Conservation (phyloP, 2,797 vertebrate species). For the Garrulus glandarius region DNA sequence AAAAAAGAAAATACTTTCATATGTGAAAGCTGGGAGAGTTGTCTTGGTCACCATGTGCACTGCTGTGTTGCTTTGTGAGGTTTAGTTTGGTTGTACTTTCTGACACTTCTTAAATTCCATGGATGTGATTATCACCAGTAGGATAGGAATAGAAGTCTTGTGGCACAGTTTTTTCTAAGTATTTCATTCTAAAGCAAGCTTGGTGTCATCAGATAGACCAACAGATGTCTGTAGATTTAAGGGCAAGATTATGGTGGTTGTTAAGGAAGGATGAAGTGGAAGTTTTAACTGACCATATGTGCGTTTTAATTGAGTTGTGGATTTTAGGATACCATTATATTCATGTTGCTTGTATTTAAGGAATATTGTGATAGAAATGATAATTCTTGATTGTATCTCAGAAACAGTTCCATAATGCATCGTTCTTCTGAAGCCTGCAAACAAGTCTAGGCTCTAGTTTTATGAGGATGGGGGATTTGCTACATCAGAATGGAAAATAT, state of each 20-base stretch:
- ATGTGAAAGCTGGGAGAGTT: neutral
- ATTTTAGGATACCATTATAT: neutral
- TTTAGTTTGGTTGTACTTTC: constrained; percentile 35
- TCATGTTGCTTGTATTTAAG: neutral
- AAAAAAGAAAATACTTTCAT: neutral
- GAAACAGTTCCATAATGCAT: neutral
- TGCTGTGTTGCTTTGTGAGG: neutral
- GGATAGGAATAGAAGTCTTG: neutral
- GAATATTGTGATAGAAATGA: constrained; percentile 20
- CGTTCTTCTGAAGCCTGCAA: constrained; percentile 43
- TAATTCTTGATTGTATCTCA: constrained; percentile 36
- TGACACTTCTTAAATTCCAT: constrained; percentile 6
- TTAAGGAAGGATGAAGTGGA: constrained; percentile 41
- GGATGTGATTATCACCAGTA: neutral
- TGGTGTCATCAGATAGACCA: neutral
- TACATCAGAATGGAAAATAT: constrained; percentile 60
- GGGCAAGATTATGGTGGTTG: neutral
- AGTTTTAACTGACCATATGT: constrained; percentile 52
- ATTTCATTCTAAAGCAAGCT: neutral
- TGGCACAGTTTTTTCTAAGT: neutral
- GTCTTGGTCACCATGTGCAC: neutral
- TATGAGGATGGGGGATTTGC: constrained; percentile 42
- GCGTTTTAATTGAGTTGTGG: constrained; percentile 30
- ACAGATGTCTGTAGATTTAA: constrained; percentile 38
- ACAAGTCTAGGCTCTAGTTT: constrained; percentile 7